Base-by-base conservation (phyloP, 2,888 invertebrate species). In the Drosophila incognita region DNA sequence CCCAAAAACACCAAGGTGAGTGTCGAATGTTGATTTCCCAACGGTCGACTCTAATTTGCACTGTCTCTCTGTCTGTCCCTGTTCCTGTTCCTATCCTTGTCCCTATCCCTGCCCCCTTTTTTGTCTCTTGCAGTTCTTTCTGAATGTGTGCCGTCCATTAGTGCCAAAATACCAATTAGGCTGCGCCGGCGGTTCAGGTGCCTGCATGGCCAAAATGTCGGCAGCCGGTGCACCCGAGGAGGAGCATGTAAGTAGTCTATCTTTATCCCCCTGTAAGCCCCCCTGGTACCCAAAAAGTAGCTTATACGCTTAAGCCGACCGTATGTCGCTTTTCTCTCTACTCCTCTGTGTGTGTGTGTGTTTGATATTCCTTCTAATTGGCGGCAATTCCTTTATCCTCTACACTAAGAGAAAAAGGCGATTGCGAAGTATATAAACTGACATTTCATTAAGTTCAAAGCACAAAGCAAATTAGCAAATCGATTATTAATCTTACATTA, bases 61-160 rank as follows among this genome's bases (percentile, higher is more conserved):
- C n/a, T 38, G 4, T 68, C 61, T 60, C 46, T 18, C 18, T 46
- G 42, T 7, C 21, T 46, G 13, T 15, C 13, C 6, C 15, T 15
- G 7, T 36, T 0, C 36, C 36, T 36, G 15, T 15, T 0, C 36
- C 36, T 24, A 8, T 46, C 7, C 13, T 13, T 46, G 4, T 46
- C 15, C 15, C 21, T 4, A 0, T 24, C 7, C 21, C 7, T 46
- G 15, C 24, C 24, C 13, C 15, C 18, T 46, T 15, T 46, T 24
- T 81, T 49, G 49, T 18, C 49, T 49, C 27, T 49, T 76, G 53
- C 83, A 93, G 92, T 92, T 92, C 83, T 93, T 90, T 80, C 76
- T 93, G 74, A 93, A 93, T 86, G 93, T 93, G 65, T 93, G 93
- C 81, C 92, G 93, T 79, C 93, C 93, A 77, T 87, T 93, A 80